phyloP scores from a whole-genome alignment of 2,113 vertebrate species.

The Mesitornis unicolor region DNA sequence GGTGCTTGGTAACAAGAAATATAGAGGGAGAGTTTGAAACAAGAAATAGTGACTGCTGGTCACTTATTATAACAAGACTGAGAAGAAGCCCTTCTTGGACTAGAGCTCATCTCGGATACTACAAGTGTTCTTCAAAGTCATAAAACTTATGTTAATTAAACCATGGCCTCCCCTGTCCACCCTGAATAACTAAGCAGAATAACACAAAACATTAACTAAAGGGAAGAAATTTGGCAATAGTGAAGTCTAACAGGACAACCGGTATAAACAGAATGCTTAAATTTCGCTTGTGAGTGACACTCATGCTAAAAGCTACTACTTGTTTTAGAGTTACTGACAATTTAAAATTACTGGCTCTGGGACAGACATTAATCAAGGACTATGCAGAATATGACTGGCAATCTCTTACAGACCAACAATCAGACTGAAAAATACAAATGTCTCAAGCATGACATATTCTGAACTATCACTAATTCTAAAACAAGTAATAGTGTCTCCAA shows the following conservation, averaged over 20 bases:
- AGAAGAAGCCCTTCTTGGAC: neutral
- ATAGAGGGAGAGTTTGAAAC: neutral
- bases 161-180: neutral
- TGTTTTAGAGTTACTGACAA: neutral
- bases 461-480: neutral
- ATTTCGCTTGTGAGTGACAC: neutral
- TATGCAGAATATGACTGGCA: neutral
- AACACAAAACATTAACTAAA: neutral
- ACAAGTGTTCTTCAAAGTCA: neutral
- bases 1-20: neutral
- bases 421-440: neutral
- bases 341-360: neutral
- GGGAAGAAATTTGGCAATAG: neutral
- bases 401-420: neutral
- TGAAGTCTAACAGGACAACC: neutral
- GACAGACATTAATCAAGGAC: neutral
- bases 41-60: neutral
- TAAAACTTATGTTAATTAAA: neutral
- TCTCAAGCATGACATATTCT: fast-evolving
- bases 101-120: neutral
- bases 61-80: neutral
- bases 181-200: neutral
- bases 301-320: neutral
- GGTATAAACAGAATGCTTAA: neutral
- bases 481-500: neutral